These are phyloP conservation scores for Ariopsis seemanni DNA, from an alignment of 2,113 vertebrate genomes.

Conservation along the genomic window DNA sequence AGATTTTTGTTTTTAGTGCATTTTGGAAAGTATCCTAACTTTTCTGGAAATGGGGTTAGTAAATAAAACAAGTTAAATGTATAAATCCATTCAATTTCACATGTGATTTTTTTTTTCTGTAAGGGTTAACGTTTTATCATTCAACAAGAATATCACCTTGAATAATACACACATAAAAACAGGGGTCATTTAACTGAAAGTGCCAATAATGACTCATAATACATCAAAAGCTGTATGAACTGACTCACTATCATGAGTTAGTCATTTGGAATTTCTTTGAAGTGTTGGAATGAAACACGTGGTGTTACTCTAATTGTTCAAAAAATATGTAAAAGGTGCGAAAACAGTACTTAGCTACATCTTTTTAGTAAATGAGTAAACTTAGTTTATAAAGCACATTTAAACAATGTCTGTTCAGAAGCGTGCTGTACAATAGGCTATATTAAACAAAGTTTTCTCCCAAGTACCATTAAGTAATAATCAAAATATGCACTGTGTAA, in stretches of 20 bases:
- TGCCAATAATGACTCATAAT: background rate
- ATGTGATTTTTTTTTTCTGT: background rate
- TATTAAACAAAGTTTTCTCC: background rate
- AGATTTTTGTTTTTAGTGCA: too few relatives aligned
- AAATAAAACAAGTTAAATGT: background rate
- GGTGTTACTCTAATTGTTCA: background rate
- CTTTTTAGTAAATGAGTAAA: background rate
- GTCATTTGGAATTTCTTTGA: background rate
- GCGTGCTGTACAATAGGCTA: background rate
- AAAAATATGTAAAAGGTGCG: background rate
- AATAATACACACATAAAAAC: background rate
- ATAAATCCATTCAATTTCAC: background rate
- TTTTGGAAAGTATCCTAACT: too few relatives aligned
- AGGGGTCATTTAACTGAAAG: background rate
- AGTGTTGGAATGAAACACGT: background rate
- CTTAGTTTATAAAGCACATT: background rate
- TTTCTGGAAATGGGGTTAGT: too few relatives aligned
- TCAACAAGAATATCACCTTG: background rate
- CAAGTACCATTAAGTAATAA: background rate
- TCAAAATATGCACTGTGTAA: background rate
- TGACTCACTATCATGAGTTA: background rate
- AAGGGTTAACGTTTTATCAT: background rate
- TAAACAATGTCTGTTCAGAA: background rate
- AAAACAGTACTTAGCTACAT: background rate
- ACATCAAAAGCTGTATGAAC: background rate